Evolutionary conservation across 92 coral and sea anemone species (phyloP), one percentile per base, ranked within the genome.

Genomic region (Palythoa heliodiscus): DNA sequence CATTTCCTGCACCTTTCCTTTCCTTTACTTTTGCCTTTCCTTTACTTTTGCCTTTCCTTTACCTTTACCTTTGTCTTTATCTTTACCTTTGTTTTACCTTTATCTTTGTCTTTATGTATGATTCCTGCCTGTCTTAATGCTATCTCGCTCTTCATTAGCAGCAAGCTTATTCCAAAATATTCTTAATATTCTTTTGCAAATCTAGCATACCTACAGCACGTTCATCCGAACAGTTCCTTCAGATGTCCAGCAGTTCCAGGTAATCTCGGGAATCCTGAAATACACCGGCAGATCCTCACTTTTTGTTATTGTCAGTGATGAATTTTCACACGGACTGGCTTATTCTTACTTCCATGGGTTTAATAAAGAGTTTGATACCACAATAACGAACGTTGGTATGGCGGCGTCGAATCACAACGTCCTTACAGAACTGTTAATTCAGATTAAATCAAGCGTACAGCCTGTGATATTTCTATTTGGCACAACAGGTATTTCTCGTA

Each of bases 261-360:
- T 90, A 4, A 77, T 86, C 37, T 77, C 76, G 37, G 92, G 91
- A 40, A 72, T 94, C 48, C 76, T 94, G n/a, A 60, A 60, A 47
- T 94, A 90, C 82, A 83, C 79, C 8, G 92, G 92, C n/a, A 94
- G 83, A 86, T 74, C 91, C 2, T 80, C 54, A 23, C 88, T 93
- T 9, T 92, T 90, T 54, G 89, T 94, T 6, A 76, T 92, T 40
- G 95, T 92, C 20, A 90, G 91, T 67, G 93, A 94, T 73, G 98
- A 94, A 13, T 55, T 85, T 0, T 73, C 98, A 12, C 83, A 94
- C 39, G 93, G 93, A 5, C 87, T 87, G 23, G 98, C 92, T 11
- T 50, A 88, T 55, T 87, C 93, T 52, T 77, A 86, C 78, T 90
- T 78, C 85, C 71, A 83, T 24, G 78, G 50, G 22, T 74, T 70